Base-by-base conservation (phyloP, 2,888 invertebrate species). In the Flexamia atlantica region DNA sequence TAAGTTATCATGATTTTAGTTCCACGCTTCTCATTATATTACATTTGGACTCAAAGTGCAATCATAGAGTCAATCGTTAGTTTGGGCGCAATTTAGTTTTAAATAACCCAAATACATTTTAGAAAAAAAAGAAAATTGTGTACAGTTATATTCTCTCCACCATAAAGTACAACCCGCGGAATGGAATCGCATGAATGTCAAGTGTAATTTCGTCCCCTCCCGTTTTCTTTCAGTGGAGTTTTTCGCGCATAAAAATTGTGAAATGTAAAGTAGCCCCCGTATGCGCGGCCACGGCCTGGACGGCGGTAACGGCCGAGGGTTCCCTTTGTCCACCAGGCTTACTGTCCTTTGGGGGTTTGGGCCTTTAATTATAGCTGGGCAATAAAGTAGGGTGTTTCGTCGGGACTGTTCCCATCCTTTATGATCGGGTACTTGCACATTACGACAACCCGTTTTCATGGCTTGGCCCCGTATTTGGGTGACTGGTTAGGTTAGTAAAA, bases 281-380 rank as follows among this genome's bases (percentile, higher is more conserved):
- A 64, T 64, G 64, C 64, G 64, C 30, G 10, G 3, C 14, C 28
- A 30, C 64, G 64, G 28, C 23, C 1, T 12, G 25, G 2, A 14
- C 64, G 12, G 30, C 50, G 53, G 50, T 72, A 72, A 72, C 72
- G 72, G 72, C 20, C 32, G 1, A 17, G 46, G 42, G 46, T 7
- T 1, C 9, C 76, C 50, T 76, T 76, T 76, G 76, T 76, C 76
- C 76, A 50, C 28, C 20, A n/a, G 25, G 76, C 76, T 76, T 76
- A 76, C 76, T 76, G 76, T 46, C 76, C 76, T 76, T 72, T 72
- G 36, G 76, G 46, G 46, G 20, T 42, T 46, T 28, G 28, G 46
- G 30, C 28, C 76, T 42, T 70, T 76, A 76, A 76, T 76, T 76
- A 76, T 50, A 28, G 46, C 46, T 25, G 76, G 76, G 76, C 40